Conservation (phyloP, 2,888 invertebrate genomes). For the Aleiodes testaceus region DNA sequence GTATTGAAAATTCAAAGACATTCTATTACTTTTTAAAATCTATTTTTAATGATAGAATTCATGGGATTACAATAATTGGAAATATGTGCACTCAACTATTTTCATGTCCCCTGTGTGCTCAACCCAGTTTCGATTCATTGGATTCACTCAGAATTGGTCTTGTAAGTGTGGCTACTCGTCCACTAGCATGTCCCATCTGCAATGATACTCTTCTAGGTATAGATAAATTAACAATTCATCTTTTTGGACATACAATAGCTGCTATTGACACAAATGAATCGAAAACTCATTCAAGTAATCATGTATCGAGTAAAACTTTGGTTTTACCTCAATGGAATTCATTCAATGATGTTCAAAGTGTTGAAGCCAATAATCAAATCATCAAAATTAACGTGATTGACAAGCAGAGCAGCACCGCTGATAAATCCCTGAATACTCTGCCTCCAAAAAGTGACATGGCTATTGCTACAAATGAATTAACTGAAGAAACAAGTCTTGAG, state of each 20-base stretch:
- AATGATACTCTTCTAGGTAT: slow-evolving; percentile 83
- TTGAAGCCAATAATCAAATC: not conserved
- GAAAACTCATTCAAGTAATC: slow-evolving; percentile 52
- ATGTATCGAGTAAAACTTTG: not conserved
- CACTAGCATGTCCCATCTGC: slow-evolving; percentile 85
- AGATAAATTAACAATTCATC: slow-evolving; percentile 88
- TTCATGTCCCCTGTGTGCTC: slow-evolving; percentile 85
- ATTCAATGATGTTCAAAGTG: slow-evolving; percentile 17
- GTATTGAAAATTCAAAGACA: no score
- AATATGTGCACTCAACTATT: slow-evolving; percentile 74
- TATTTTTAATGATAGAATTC: slow-evolving; percentile 5
- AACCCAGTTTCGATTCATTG: slow-evolving; percentile 82
- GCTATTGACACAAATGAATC: slow-evolving; percentile 48
- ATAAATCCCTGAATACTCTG: slow-evolving; percentile 29
- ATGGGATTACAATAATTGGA: slow-evolving; percentile 20
- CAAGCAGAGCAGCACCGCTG: no score
- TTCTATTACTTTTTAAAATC: slow-evolving; percentile 5
- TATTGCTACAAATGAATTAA: not conserved
- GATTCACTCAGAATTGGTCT: slow-evolving; percentile 82
- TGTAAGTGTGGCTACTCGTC: slow-evolving; percentile 84
- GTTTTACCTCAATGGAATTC: slow-evolving; percentile 20
- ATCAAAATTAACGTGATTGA: no score
- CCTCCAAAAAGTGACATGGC: not conserved
- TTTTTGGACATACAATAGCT: slow-evolving; percentile 81
- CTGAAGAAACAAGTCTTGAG: no score